These are phyloP conservation scores for Limenitis camilla DNA, from an alignment of 2,888 invertebrate species.

Conservation along the genomic window DNA sequence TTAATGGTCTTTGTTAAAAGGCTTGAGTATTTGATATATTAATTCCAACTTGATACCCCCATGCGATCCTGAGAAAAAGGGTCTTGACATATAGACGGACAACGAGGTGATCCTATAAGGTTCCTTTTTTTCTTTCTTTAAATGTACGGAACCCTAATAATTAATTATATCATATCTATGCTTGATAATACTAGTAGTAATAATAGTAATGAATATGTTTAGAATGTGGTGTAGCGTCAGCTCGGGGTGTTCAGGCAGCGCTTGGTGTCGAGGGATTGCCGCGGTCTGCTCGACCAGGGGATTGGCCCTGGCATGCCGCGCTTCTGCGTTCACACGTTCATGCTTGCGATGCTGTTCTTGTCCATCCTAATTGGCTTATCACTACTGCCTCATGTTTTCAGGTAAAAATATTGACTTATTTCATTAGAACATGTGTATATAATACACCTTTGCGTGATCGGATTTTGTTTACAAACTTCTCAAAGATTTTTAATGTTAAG, in stretches of 20 bases:
- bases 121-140: too few relatives aligned
- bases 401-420: conserved; percentile 31
- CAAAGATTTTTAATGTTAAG: neutral
- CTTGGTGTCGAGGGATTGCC: conserved; percentile 73
- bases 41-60: too few relatives aligned
- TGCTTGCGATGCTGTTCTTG: conserved; percentile 90
- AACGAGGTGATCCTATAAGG: too few relatives aligned
- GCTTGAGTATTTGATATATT: too few relatives aligned
- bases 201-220: neutral
- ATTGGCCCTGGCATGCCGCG: conserved; percentile 95
- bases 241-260: conserved; percentile 61
- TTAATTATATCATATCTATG: too few relatives aligned
- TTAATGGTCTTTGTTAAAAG: too few relatives aligned
- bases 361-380: conserved; percentile 87
- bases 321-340: conserved; percentile 88
- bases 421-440: neutral
- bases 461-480: neutral
- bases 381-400: conserved; percentile 92
- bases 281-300: conserved; percentile 85
- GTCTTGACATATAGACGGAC: too few relatives aligned
- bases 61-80: too few relatives aligned
- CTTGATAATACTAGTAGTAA: too few relatives aligned
- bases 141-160: too few relatives aligned
- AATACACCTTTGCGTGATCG: too few relatives aligned
- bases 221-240: conserved; percentile 83